Percentiles rank a stretch among this genome's conserved stretches.
Evolutionary conservation across 2,888 invertebrate species (phyloP).

Genomic region (Athalia cordata): DNA sequence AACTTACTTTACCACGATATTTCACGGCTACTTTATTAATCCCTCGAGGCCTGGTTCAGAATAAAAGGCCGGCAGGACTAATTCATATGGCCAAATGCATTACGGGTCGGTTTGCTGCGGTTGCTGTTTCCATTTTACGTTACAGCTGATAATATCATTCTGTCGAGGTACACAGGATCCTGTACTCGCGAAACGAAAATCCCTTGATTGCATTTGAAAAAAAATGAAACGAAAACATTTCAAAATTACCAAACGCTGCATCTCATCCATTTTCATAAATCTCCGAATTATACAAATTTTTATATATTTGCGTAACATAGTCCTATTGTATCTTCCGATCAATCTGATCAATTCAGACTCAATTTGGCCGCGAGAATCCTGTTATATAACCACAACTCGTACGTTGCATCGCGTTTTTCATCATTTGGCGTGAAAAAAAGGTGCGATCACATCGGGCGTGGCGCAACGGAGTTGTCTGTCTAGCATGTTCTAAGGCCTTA

Average conservation of each 20-base stretch:
- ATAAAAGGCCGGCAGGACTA: conserved; percentile 55
- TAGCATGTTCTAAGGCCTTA: conserved; percentile 16
- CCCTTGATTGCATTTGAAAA: not conserved
- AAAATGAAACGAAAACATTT: not conserved
- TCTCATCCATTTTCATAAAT: not conserved
- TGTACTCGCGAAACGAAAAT: not conserved
- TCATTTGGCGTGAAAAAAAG: conserved; percentile 21
- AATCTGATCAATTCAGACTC: not conserved
- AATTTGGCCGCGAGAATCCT: not conserved
- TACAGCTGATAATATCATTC: not conserved
- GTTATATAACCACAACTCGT: not conserved
- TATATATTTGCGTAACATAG: not conserved
- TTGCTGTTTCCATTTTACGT: conserved; percentile 10
- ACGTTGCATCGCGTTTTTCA: conserved; percentile 5
- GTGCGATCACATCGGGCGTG: conserved; percentile 25
- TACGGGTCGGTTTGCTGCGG: conserved; percentile 26
- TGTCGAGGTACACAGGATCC: not conserved
- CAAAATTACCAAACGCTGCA: not conserved
- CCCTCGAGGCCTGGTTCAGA: conserved; percentile 56
- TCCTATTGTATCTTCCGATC: not conserved
- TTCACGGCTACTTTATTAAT: conserved; percentile 62
- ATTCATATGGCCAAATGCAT: conserved; percentile 33
- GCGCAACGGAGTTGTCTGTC: not conserved
- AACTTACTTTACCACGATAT: conserved; percentile 63
- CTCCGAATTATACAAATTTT: not conserved